phyloP scores from a whole-genome alignment of 1,140 invertebrate genomes.

The Drosophila punjabiensis region DNA sequence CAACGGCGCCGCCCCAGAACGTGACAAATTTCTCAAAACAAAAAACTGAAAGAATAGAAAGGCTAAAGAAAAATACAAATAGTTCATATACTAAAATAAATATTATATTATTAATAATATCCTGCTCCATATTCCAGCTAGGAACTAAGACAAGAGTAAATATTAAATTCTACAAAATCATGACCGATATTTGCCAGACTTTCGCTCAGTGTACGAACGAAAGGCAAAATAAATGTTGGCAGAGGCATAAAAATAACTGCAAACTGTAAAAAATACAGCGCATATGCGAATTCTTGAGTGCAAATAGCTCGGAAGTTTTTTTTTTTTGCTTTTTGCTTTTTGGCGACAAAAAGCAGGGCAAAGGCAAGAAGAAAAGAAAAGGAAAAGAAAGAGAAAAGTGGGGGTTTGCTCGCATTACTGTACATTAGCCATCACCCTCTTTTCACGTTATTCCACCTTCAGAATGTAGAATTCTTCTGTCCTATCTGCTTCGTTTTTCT shows the following conservation, averaged over 20 bases:
- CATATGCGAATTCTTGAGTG: constrained; percentile 64
- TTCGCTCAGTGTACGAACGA: constrained; percentile 11
- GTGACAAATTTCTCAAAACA: constrained; percentile 76
- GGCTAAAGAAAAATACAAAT: not conserved
- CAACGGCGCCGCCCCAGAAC: constrained; percentile 60
- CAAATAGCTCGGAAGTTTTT: constrained; percentile 36
- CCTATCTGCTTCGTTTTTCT: not conserved
- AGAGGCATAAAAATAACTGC: constrained; percentile 70
- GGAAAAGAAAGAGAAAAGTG: not conserved
- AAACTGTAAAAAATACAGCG: constrained; percentile 60
- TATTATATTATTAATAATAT: not conserved
- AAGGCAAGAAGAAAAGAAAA: not conserved
- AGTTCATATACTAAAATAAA: no score
- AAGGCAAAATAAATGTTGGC: constrained; percentile 48
- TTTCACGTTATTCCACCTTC: constrained; percentile 20
- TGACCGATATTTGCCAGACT: not conserved
- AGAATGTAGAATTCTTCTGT: constrained; percentile 6
- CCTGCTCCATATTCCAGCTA: not conserved
- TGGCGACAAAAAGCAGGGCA: constrained; percentile 6
- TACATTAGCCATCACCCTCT: constrained; percentile 13
- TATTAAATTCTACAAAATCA: not conserved
- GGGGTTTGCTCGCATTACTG: constrained; percentile 23
- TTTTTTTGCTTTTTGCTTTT: not conserved
- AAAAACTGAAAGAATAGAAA: constrained; percentile 1
- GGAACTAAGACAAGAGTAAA: no score